Conservation (phyloP, 2,888 invertebrate species). For the Liopterus haemorrhoidalis region DNA sequence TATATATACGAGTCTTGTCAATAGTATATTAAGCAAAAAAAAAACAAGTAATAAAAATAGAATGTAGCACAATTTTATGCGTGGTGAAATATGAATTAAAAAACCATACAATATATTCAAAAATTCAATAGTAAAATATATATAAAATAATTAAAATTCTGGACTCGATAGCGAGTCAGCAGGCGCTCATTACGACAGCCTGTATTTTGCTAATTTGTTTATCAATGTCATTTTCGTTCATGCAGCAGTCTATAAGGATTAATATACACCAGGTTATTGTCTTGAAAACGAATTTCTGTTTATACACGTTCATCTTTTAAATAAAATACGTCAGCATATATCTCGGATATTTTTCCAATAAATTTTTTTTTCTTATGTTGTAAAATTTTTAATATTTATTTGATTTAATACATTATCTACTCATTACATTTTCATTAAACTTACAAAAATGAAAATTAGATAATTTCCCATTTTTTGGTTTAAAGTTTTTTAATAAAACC, state of each 20-base stretch:
- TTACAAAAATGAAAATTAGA: no score
- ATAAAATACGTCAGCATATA: constrained; percentile 27
- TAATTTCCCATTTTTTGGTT: constrained; percentile 3
- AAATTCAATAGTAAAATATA: no score
- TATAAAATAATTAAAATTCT: no score
- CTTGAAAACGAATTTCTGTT: constrained; percentile 26
- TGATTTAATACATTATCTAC: constrained; percentile 22
- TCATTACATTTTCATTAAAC: neutral
- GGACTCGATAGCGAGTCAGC: no score
- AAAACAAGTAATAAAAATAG: no score
- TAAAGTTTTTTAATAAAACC: constrained; percentile 6
- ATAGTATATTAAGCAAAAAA: no score
- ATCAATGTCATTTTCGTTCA: constrained; percentile 30
- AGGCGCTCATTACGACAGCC: no score
- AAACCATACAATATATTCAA: no score
- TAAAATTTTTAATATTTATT: constrained; percentile 24
- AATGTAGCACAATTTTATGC: no score
- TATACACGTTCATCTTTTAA: constrained; percentile 30
- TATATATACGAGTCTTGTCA: no score
- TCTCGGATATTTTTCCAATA: constrained; percentile 24
- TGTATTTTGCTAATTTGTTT: constrained; percentile 30
- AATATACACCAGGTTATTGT: constrained; percentile 25
- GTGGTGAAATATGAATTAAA: constrained; percentile 30
- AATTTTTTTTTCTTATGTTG: constrained; percentile 22
- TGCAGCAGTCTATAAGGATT: constrained; percentile 31